Evolutionary conservation across 2,888 invertebrate genomes (phyloP).

Genomic region (Drosophila conformis): DNA sequence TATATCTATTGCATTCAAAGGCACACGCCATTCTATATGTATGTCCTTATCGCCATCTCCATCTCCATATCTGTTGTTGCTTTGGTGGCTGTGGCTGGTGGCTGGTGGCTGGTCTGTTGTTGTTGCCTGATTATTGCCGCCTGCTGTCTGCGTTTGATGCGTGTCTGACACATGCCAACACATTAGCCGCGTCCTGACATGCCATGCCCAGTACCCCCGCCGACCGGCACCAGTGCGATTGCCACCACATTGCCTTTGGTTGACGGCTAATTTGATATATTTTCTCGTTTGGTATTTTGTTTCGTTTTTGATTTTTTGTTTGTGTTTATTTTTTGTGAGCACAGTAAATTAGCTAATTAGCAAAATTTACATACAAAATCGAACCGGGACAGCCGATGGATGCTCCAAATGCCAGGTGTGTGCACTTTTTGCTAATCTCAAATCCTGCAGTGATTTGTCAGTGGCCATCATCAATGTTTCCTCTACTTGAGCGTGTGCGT

Average conservation of each 20-base stretch:
- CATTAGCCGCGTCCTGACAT: conserved; percentile 50
- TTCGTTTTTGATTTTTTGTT: background rate
- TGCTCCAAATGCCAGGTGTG: conserved; percentile 31
- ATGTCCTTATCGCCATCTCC: background rate
- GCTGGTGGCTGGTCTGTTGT: conserved; percentile 2
- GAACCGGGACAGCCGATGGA: conserved; percentile 8
- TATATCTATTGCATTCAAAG: background rate
- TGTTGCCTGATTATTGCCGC: conserved; percentile 34
- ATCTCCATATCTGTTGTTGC: background rate
- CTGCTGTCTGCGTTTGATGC: conserved; percentile 65
- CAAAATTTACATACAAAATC: conserved; percentile 68
- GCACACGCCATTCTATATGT: conserved; percentile 33
- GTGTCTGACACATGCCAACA: conserved; percentile 75
- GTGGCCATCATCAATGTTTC: conserved; percentile 43
- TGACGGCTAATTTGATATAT: conserved; percentile 36
- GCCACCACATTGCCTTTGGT: conserved; percentile 30
- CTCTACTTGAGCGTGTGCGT: conserved; percentile 49
- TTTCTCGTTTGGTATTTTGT: conserved; percentile 36
- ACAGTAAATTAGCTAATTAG: conserved; percentile 59
- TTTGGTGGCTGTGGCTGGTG: background rate
- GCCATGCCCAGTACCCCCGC: conserved; percentile 9
- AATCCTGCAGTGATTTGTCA: conserved; percentile 51
- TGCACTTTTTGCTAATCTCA: conserved; percentile 34
- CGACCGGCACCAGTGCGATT: conserved; percentile 11
- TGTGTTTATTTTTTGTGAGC: conserved; percentile 23